Conservation (phyloP, 2,113 vertebrate genomes). For the Onychostoma macrolepis region DNA sequence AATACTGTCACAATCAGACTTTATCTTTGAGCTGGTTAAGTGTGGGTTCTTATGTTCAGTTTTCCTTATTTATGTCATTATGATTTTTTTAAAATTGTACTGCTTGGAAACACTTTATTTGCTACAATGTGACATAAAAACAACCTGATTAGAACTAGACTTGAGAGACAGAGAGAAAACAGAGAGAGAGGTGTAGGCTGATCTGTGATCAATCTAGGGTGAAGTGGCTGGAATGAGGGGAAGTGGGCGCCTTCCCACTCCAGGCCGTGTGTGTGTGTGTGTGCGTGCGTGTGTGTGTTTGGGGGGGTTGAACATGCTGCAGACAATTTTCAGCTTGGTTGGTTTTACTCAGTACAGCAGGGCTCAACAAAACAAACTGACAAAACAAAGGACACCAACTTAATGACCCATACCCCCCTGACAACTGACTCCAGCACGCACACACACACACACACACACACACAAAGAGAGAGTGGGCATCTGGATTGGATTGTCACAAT, state of each 20-base stretch:
- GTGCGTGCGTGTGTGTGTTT: constrained; percentile 63
- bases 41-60: background rate
- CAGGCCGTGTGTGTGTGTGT: constrained; percentile 48
- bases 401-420: constrained; percentile 95
- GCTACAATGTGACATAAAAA: constrained; percentile 30
- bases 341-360: constrained; percentile 98
- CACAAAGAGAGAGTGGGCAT: constrained; percentile 70
- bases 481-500: constrained; percentile 84
- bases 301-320: constrained; percentile 93
- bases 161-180: constrained; percentile 51
- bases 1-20: constrained; percentile 39
- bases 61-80: background rate
- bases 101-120: constrained; percentile 29
- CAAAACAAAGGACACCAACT: constrained; percentile 99
- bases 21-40: constrained; percentile 62
- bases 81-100: background rate
- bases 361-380: constrained; percentile 98
- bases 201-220: constrained; percentile 81
- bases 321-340: constrained; percentile 99
- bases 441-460: constrained; percentile 62
- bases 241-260: constrained; percentile 71
- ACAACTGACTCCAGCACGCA: constrained; percentile 86
- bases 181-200: constrained; percentile 59
- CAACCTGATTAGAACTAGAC: constrained; percentile 3
- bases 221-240: constrained; percentile 76